Conservation (phyloP, 30 jellyfish, hydroid and myxozoan genomes). For the Aurelia sp. region DNA sequence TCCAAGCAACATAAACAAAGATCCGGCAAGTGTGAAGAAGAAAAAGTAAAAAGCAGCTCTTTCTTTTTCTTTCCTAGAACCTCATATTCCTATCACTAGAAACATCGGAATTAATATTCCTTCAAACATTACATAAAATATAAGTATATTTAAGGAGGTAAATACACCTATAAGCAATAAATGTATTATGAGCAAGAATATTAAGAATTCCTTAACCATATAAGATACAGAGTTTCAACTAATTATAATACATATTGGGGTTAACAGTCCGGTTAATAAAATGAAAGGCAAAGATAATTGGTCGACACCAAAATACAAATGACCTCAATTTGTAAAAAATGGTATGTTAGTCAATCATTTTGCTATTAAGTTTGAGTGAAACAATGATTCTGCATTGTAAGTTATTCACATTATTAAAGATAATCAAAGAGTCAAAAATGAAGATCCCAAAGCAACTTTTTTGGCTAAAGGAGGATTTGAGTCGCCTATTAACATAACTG, state of each 20-base stretch:
- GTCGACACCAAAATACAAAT: conserved; percentile 25
- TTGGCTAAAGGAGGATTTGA: not conserved
- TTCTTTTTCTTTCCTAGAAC: conserved; percentile 73
- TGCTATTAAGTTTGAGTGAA: not conserved
- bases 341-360: too few relatives aligned
- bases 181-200: conserved; percentile 11
- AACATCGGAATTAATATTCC: conserved; percentile 76
- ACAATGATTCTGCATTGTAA: not conserved
- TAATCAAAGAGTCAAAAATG: not conserved
- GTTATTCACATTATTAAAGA: not conserved
- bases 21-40: conserved; percentile 67
- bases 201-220: conserved; percentile 42
- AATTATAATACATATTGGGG: conserved; percentile 53
- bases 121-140: conserved; percentile 78
- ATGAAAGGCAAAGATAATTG: conserved; percentile 59
- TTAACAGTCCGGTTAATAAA: conserved; percentile 41
- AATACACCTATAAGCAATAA: conserved; percentile 36
- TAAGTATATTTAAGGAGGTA: conserved; percentile 35
- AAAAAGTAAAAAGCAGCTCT: conserved; percentile 79
- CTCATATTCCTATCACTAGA: conserved; percentile 72
- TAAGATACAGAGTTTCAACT: conserved; percentile 27
- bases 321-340: conserved; percentile 9
- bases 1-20: conserved; percentile 55
- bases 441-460: not conserved
- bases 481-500: not conserved